Percentiles rank a stretch among this genome's conserved stretches.
These are phyloP conservation scores for Paramormyrops kingsleyae DNA, from an alignment of 2,113 vertebrate species.

Conservation along the genomic window DNA sequence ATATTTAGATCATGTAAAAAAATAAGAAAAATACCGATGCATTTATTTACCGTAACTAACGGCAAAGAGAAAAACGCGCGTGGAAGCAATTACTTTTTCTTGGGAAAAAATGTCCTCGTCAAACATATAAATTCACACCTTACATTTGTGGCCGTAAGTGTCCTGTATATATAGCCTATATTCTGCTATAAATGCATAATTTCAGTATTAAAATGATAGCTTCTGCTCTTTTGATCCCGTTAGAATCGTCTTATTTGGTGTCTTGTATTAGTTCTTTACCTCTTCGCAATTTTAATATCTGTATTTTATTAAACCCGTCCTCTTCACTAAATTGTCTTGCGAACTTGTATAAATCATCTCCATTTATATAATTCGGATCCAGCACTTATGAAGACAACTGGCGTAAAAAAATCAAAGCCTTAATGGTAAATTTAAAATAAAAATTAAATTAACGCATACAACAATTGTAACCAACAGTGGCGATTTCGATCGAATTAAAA, in stretches of 20 bases:
- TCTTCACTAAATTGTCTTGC: conserved; percentile 45
- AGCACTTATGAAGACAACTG: conserved; percentile 43
- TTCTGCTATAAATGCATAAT: neutral
- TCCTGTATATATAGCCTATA: neutral
- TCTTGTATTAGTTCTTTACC: conserved; percentile 9
- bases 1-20: neutral
- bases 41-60: neutral
- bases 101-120: neutral
- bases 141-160: neutral
- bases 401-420: conserved; percentile 39
- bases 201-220: neutral
- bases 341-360: conserved; percentile 43
- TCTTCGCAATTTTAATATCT: conserved; percentile 1
- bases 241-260: conserved; percentile 15
- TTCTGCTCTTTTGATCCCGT: conserved; percentile 12
- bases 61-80: neutral
- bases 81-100: conserved; percentile 2
- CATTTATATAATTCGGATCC: conserved; percentile 42
- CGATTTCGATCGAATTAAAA: neutral
- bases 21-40: neutral
- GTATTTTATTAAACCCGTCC: conserved; percentile 20
- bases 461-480: neutral
- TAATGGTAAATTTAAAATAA: conserved; percentile 42
- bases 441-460: conserved; percentile 28
- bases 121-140: neutral